phyloP scores from a whole-genome alignment of 2,113 vertebrate genomes.

The Ramphastos sulfuratus region DNA sequence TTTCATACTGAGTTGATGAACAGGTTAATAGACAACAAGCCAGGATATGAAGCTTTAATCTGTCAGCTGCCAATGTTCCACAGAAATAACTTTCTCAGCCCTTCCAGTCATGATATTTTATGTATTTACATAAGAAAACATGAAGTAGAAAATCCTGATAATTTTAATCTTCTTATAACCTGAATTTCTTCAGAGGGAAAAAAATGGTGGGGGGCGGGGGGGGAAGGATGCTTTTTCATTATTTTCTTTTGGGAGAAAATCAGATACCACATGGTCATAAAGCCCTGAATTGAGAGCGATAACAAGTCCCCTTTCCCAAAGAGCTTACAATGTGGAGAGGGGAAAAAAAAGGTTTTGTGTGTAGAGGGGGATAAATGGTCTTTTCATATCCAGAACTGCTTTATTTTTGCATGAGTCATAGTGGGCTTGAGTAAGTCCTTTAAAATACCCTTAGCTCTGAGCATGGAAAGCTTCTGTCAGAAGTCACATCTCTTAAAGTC shows the following conservation, averaged over 20 bases:
- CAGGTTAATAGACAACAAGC: background rate
- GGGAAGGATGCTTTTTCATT: background rate
- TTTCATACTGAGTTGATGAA: background rate
- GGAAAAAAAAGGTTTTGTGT: background rate
- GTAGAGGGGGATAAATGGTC: constrained; percentile 23
- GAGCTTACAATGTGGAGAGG: background rate
- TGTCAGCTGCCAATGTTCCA: background rate
- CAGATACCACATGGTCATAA: constrained; percentile 9
- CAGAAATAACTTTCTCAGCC: background rate
- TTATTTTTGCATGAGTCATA: constrained; percentile 57
- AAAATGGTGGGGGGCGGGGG: fast-evolving
- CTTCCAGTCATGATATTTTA: background rate
- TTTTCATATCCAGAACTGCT: constrained; percentile 52
- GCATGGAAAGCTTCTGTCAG: background rate
- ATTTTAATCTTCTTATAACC: background rate
- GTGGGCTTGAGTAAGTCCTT: constrained; percentile 23
- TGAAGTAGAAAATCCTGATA: background rate
- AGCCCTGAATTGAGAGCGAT: constrained; percentile 4
- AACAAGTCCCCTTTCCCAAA: constrained; percentile 54
- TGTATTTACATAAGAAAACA: background rate
- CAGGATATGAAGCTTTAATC: background rate
- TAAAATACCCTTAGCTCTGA: constrained; percentile 40
- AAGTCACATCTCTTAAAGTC: background rate
- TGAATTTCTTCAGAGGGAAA: background rate
- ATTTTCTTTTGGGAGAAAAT: constrained; percentile 33